Evolutionary conservation across 2,113 vertebrate genomes (phyloP).

Genomic region (Hemicordylus capensis): DNA sequence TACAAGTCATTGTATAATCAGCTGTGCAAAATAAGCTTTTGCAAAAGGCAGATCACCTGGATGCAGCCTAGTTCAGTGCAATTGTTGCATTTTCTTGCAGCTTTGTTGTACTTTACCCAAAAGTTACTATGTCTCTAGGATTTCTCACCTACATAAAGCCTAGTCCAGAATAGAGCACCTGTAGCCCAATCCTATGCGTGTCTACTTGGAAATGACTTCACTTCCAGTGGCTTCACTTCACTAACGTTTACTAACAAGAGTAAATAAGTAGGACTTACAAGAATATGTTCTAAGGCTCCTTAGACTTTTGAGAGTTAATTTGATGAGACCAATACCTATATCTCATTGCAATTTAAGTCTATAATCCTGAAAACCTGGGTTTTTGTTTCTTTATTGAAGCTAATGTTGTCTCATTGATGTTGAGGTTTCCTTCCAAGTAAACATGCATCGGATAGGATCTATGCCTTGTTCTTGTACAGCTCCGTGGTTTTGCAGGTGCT

Average conservation of each 20-base stretch:
- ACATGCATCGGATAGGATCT: no score
- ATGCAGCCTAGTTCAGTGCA: neutral
- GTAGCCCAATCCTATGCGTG: neutral
- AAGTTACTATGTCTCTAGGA: neutral
- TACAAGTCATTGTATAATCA: neutral
- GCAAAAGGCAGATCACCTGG: accelerated
- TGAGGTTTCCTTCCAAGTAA: neutral
- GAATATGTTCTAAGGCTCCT: neutral
- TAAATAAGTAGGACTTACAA: neutral
- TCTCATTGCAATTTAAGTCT: neutral
- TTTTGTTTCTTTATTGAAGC: neutral
- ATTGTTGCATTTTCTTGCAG: neutral
- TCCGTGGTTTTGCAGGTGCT: no score
- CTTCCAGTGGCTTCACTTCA: no score
- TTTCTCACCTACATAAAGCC: neutral
- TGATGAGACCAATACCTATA: neutral
- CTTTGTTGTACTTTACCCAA: neutral
- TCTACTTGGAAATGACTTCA: neutral
- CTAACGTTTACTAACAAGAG: no score
- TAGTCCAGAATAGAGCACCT: neutral
- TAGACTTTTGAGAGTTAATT: neutral
- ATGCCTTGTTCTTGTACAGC: neutral
- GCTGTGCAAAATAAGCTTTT: neutral
- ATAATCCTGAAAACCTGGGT: neutral
- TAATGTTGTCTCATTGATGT: neutral